Percentiles rank a stretch among this genome's conserved stretches.
phyloP scores from a whole-genome alignment of 2,888 invertebrate genomes.

The Amphimallon solstitiale region DNA sequence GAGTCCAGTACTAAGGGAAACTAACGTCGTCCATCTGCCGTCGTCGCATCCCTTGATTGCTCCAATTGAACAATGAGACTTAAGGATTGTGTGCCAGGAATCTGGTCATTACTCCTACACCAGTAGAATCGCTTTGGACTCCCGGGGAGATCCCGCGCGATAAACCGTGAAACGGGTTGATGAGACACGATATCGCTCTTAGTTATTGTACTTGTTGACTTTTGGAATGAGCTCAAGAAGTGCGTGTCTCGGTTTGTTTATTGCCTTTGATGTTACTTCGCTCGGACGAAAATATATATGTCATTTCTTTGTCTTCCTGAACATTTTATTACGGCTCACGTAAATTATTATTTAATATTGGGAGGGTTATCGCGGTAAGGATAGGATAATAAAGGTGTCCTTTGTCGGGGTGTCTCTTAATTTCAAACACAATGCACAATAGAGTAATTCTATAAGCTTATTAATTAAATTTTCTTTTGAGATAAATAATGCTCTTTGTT shows the following conservation, averaged over 20 bases:
- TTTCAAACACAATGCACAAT: too few species aligned
- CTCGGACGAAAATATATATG: too few species aligned
- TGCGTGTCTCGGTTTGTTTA: slow-evolving; percentile 12
- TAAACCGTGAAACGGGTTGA: slow-evolving; percentile 48
- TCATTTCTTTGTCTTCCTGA: too few species aligned
- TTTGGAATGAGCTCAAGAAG: slow-evolving; percentile 39
- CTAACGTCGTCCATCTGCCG: slow-evolving; percentile 49
- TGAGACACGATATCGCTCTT: slow-evolving; percentile 44
- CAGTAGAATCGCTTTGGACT: not conserved
- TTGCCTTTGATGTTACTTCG: not conserved
- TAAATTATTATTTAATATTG: too few species aligned
- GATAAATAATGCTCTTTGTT: too few species aligned
- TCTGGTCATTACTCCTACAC: slow-evolving; percentile 50
- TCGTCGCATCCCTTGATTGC: slow-evolving; percentile 41
- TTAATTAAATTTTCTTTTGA: too few species aligned
- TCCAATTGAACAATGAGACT: slow-evolving; percentile 46
- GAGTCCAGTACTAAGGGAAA: slow-evolving; percentile 75
- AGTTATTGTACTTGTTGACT: slow-evolving; percentile 48
- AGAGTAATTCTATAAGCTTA: too few species aligned
- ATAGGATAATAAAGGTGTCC: too few species aligned
- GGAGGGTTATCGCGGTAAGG: too few species aligned
- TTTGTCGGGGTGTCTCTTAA: too few species aligned
- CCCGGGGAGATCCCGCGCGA: slow-evolving; percentile 43
- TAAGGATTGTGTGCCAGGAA: slow-evolving; percentile 54
- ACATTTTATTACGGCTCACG: too few species aligned